Base-by-base conservation (phyloP, 2,888 invertebrate genomes). In the Punctoribates punctum region DNA sequence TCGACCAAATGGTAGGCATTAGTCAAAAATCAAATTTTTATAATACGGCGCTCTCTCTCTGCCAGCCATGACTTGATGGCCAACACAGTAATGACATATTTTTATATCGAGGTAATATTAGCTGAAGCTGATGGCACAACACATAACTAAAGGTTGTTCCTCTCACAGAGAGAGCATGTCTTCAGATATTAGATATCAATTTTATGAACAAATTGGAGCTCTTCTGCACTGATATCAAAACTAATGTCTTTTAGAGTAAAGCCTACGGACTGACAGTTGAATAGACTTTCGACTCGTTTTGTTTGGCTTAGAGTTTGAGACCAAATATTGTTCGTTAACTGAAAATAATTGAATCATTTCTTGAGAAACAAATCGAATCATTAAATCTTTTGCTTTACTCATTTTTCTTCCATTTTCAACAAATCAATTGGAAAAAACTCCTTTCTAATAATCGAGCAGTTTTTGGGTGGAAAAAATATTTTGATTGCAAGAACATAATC, bases 21-120 rank as follows among this genome's bases (percentile, higher is more conserved):
- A 57, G 57, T 57, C 23, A 57, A 57, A 57, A 57, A 57, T 20
- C 57, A 25, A 57, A 57, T 23, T 57, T 57, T 57, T 57, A 57
- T 57, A 57, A 23, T 25, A 57, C 57, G 25, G 25, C 25, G n/a
- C n/a, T n/a, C 23, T 4, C 57, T n/a, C 20, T 25, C 23, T 42
- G 42, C 42, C 42, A 42, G 4, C 42, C 42, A 8, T 13, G 8
- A 8, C 42, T 42, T 42, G 11, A 51, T 51, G n/a, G n/a, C 51
- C 51, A 23, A 25, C 11, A 4, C 25, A 11, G 20, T 57, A 57
- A 57, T 25, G 20, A 23, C 57, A 57, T 57, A 57, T 57, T 23
- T 57, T 57, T 57, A 57, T 57, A 57, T 57, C 57, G 20, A 51
- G 51, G 57, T 42, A 42, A 42, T 42, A 42, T 42, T 42, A 13